These are phyloP conservation scores for Hesperia comma DNA, from an alignment of 2,888 invertebrate genomes.

Conservation along the genomic window DNA sequence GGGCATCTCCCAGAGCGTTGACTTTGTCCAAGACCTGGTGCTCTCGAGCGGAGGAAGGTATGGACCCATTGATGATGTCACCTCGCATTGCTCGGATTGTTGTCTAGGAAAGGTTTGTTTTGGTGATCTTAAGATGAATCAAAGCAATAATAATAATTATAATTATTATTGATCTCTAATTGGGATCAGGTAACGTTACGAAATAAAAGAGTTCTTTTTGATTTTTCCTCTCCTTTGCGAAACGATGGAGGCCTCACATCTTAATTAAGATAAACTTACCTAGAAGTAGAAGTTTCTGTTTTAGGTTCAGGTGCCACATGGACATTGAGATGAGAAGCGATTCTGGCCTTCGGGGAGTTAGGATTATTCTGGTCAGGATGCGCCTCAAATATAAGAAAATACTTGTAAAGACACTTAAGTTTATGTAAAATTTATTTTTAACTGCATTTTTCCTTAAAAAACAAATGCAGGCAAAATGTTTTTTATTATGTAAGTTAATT, in stretches of 20 bases:
- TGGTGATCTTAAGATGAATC: too few species aligned
- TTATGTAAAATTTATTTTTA: too few species aligned
- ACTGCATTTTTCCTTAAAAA: too few species aligned
- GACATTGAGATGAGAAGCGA: conserved; percentile 44
- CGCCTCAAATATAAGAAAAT: conserved; percentile 50
- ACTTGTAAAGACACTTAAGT: background rate
- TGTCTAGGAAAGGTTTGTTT: conserved; percentile 9
- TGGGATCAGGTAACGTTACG: too few species aligned
- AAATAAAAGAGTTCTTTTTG: too few species aligned
- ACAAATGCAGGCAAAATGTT: too few species aligned
- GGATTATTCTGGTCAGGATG: conserved; percentile 59
- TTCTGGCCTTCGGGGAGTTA: conserved; percentile 45
- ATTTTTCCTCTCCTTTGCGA: too few species aligned
- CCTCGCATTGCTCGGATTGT: conserved; percentile 67
- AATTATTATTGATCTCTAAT: too few species aligned
- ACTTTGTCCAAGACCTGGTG: conserved; percentile 46
- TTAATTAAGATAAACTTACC: background rate
- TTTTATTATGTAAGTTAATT: too few species aligned
- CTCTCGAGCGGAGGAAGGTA: conserved; percentile 54
- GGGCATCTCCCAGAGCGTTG: conserved; percentile 53
- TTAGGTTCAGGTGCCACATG: conserved; percentile 47
- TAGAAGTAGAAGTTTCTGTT: conserved; percentile 51
- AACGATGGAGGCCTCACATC: too few species aligned
- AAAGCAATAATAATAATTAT: too few species aligned
- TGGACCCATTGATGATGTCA: conserved; percentile 69